Evolutionary conservation across 1,140 invertebrate species (phyloP).

Genomic region (Drosophila jambulina): DNA sequence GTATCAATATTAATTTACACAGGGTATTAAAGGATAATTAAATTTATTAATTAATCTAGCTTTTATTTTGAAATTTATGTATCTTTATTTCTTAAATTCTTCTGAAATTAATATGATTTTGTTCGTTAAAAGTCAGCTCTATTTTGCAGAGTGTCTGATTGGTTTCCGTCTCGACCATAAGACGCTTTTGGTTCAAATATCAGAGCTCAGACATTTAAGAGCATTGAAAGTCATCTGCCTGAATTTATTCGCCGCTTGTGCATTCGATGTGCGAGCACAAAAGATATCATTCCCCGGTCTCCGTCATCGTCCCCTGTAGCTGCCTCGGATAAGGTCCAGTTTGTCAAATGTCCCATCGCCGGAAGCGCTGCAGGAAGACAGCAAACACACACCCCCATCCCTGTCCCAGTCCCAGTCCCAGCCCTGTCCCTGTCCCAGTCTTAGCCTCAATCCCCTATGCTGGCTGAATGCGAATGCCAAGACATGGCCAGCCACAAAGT

Average conservation of each 20-base stretch:
- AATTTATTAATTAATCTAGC: background rate
- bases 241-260: constrained; percentile 20
- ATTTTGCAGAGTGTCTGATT: constrained; percentile 5
- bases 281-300: constrained; percentile 18
- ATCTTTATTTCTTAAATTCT: background rate
- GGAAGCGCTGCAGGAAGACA: constrained; percentile 44
- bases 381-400: constrained; percentile 13
- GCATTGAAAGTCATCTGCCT: constrained; percentile 26
- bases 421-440: background rate
- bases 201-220: constrained; percentile 30
- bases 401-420: background rate
- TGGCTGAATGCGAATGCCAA: constrained; percentile 53
- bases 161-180: constrained; percentile 17
- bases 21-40: background rate
- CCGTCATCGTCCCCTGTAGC: background rate
- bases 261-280: constrained; percentile 18
- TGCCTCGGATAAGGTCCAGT: constrained; percentile 41
- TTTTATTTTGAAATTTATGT: background rate
- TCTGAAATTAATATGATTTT: background rate
- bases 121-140: background rate
- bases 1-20: background rate
- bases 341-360: constrained; percentile 61
- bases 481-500: constrained; percentile 66
- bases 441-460: constrained; percentile 5
- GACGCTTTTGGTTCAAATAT: constrained; percentile 12